Evolutionary conservation across 2,888 invertebrate species (phyloP).

Genomic region (Trachelus iudaicus): DNA sequence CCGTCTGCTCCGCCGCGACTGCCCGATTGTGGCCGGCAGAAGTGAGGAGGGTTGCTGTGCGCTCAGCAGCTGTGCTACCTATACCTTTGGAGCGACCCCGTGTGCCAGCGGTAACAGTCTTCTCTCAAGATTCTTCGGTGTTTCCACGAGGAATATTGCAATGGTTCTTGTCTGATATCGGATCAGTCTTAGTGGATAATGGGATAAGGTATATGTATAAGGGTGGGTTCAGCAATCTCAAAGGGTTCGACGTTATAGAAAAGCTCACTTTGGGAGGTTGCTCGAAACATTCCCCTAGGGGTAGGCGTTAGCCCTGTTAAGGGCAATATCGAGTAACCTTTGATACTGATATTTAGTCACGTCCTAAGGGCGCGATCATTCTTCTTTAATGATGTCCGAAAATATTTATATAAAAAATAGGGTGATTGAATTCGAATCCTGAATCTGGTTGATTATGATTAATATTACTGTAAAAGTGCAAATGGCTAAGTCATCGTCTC

Average conservation of each 20-base stretch:
- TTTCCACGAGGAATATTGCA: background rate
- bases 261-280: background rate
- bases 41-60: background rate
- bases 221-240: background rate
- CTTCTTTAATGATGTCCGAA: background rate
- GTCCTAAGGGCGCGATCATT: background rate
- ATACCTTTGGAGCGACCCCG: background rate
- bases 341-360: background rate
- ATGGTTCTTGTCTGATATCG: background rate
- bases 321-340: background rate
- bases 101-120: background rate
- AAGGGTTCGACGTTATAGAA: background rate
- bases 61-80: background rate
- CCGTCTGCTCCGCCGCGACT: slow-evolving; percentile 24
- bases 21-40: background rate
- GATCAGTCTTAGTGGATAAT: background rate
- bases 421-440: background rate
- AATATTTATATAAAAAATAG: background rate
- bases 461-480: background rate
- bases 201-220: background rate
- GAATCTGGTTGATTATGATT: background rate
- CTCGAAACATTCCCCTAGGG: background rate
- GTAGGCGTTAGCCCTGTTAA: background rate
- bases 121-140: background rate
- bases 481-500: background rate